Evolutionary conservation across 1,140 invertebrate genomes (phyloP).

Genomic region (Drosophila mayri): DNA sequence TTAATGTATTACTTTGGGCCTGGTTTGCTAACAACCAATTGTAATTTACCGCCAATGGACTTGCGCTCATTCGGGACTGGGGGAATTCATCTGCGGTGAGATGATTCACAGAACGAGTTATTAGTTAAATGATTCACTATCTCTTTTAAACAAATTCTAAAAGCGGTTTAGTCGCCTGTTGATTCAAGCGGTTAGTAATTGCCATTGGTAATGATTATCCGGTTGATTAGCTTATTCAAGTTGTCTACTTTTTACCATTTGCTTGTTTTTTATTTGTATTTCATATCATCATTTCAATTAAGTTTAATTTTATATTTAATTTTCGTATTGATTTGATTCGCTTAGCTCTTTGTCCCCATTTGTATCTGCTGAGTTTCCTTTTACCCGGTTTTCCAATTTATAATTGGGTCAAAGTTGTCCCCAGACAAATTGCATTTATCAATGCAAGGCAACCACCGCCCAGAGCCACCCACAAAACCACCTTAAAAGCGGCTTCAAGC

Average conservation of each 20-base stretch:
- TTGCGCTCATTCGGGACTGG: neutral
- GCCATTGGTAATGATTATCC: neutral
- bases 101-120: conserved; percentile 39
- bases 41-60: conserved; percentile 15
- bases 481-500: neutral
- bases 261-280: neutral
- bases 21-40: conserved; percentile 18
- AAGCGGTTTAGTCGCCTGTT: conserved; percentile 2
- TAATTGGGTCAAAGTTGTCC: conserved; percentile 45
- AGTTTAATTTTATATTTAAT: neutral
- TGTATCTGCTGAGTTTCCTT: conserved; percentile 1
- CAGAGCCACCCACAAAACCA: neutral
- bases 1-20: conserved; percentile 11
- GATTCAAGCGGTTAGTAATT: conserved; percentile 2
- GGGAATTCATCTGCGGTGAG: conserved; percentile 16
- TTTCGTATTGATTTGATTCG: neutral
- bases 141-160: conserved; percentile 6
- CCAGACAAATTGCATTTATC: conserved; percentile 32
- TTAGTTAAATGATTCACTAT: conserved; percentile 36
- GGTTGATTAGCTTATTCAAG: neutral
- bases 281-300: conserved; percentile 2
- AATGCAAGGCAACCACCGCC: conserved; percentile 12
- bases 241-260: neutral
- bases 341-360: conserved; percentile 11
- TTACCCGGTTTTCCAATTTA: conserved; percentile 2